These are phyloP conservation scores for Drosophila lini DNA, from an alignment of 1,140 invertebrate genomes.

Conservation along the genomic window DNA sequence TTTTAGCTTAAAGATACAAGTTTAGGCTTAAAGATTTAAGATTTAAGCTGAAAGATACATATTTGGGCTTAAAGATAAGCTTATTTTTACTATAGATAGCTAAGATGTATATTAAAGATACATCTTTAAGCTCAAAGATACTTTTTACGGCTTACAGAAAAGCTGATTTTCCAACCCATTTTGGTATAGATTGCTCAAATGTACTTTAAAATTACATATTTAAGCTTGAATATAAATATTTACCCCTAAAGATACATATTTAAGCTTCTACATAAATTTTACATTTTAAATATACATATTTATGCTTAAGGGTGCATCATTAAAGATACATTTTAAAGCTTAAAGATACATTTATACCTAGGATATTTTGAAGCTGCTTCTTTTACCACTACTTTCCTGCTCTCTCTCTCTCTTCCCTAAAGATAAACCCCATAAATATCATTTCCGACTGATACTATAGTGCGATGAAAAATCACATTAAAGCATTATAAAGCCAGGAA, in stretches of 20 bases:
- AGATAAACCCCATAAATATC: too few relatives aligned
- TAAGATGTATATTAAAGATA: not conserved
- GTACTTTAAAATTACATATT: not conserved
- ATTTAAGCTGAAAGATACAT: too few relatives aligned
- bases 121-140: not conserved
- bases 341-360: not conserved
- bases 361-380: not conserved
- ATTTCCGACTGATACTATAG: not conserved
- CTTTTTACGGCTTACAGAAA: too few relatives aligned
- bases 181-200: too few relatives aligned
- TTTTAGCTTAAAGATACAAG: too few relatives aligned
- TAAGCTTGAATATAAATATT: too few relatives aligned
- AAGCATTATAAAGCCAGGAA: not conserved
- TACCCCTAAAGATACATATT: not conserved
- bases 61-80: too few relatives aligned
- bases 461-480: not conserved
- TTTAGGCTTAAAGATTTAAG: too few relatives aligned
- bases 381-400: not conserved
- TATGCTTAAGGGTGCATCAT: too few relatives aligned
- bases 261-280: not conserved
- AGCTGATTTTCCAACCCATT: too few relatives aligned
- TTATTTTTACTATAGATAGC: too few relatives aligned
- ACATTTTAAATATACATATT: not conserved
- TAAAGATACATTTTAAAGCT: not conserved
- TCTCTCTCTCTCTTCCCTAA: not conserved